Evolutionary conservation across 2,113 vertebrate species (phyloP).

Genomic region (Oryzias celebensis): DNA sequence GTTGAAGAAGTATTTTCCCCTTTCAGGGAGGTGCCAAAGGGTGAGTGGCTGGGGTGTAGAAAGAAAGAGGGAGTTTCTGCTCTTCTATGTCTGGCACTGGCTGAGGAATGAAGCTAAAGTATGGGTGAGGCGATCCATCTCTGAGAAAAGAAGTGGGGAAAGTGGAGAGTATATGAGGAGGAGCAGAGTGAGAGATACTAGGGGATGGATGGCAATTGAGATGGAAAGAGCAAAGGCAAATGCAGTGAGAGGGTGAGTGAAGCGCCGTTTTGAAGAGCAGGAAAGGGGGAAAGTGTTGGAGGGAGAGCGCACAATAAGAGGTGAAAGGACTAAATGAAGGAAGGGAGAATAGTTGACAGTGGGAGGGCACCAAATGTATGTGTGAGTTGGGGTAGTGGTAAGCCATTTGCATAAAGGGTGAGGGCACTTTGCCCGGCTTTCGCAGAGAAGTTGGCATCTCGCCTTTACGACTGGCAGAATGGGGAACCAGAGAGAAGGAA

Average conservation of each 20-base stretch:
- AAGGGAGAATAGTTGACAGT: conserved; percentile 39
- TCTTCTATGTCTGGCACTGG: conserved; percentile 57
- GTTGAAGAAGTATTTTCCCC: conserved; percentile 13
- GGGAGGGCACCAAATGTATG: conserved; percentile 56
- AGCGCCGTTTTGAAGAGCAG: conserved; percentile 38
- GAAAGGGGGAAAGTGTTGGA: conserved; percentile 30
- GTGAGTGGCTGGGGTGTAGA: conserved; percentile 16
- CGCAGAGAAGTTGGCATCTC: conserved; percentile 77
- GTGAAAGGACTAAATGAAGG: conserved; percentile 48
- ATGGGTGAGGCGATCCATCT: conserved; percentile 45
- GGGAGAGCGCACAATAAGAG: conserved; percentile 26
- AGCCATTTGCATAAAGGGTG: conserved; percentile 79
- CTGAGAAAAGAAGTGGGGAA: conserved; percentile 16
- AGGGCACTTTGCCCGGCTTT: conserved; percentile 77
- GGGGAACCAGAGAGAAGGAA: conserved; percentile 74
- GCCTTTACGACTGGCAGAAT: conserved; percentile 74
- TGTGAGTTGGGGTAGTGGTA: conserved; percentile 61
- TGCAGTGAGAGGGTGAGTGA: conserved; percentile 20
- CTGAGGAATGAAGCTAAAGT: conserved; percentile 57
- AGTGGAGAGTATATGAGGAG: conserved; percentile 38
- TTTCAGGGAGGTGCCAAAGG: conserved; percentile 30
- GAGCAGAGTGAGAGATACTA: conserved; percentile 23
- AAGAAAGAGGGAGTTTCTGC: conserved; percentile 44
- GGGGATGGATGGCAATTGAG: conserved; percentile 35
- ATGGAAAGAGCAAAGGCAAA: conserved; percentile 16